These are phyloP conservation scores for Clarias macrocephalus DNA, from an alignment of 2,113 vertebrate species.

Conservation along the genomic window DNA sequence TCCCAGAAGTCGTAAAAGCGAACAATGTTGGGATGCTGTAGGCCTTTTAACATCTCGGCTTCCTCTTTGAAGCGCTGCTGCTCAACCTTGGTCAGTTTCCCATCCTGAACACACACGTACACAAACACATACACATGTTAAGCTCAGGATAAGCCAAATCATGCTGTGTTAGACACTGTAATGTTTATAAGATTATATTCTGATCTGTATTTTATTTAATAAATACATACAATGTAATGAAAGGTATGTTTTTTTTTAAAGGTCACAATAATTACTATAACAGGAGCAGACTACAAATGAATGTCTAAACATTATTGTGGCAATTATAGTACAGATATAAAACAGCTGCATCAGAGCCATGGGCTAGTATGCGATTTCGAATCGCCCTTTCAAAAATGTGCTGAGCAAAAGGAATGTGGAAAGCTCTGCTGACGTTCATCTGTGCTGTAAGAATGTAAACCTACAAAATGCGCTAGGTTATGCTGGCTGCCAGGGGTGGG, in stretches of 20 bases:
- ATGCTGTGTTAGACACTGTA: background rate
- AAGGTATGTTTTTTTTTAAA: background rate
- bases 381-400: constrained; percentile 49
- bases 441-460: constrained; percentile 53
- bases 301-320: constrained; percentile 12
- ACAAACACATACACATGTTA: background rate
- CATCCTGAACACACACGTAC: constrained; percentile 72
- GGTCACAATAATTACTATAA: background rate
- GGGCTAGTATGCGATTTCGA: constrained; percentile 25
- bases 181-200: background rate
- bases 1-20: constrained; percentile 97
- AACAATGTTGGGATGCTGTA: constrained; percentile 94
- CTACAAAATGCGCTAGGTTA: constrained; percentile 35
- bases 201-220: background rate
- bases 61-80: constrained; percentile 94
- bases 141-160: background rate
- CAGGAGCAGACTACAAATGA: background rate
- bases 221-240: background rate
- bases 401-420: constrained; percentile 44
- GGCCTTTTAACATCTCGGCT: constrained; percentile 92
- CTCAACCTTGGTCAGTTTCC: constrained; percentile 89
- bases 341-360: constrained; percentile 16
- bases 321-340: constrained; percentile 17
- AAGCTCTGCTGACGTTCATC: constrained; percentile 39
- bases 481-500: constrained; percentile 1